phyloP scores from a whole-genome alignment of 92 coral and sea anemone species.

The Phenganax stokvisi region DNA sequence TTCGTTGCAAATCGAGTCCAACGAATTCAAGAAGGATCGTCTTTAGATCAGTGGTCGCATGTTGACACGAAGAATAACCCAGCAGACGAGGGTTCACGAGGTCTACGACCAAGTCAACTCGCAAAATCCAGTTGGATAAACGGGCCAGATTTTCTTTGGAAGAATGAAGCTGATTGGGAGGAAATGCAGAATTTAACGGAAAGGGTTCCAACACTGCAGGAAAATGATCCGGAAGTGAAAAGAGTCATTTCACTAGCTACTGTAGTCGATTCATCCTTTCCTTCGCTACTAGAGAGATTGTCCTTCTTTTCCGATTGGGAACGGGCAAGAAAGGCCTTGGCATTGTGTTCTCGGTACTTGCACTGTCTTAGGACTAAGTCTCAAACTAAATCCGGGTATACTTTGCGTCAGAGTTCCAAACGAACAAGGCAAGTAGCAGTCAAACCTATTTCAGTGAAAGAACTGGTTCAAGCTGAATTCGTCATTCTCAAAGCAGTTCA shows the following conservation, averaged over 20 bases:
- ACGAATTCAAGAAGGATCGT: slow-evolving; percentile 8
- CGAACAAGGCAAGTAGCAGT: background rate
- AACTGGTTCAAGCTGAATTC: slow-evolving; percentile 18
- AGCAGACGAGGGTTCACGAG: slow-evolving; percentile 42
- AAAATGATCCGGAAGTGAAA: slow-evolving; percentile 52
- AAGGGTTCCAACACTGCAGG: slow-evolving; percentile 3
- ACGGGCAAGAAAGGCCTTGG: slow-evolving; percentile 21
- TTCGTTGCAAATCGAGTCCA: background rate
- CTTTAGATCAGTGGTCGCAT: slow-evolving; percentile 19
- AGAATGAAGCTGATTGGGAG: slow-evolving; percentile 30
- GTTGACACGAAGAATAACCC: slow-evolving; percentile 36
- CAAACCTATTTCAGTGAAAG: slow-evolving; percentile 18
- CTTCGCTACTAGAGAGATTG: slow-evolving; percentile 19
- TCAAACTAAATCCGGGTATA: background rate
- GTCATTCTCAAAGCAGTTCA: too few species aligned
- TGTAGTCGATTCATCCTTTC: slow-evolving; percentile 12
- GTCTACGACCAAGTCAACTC: slow-evolving; percentile 31
- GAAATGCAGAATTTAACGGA: background rate
- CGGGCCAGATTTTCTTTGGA: slow-evolving; percentile 54
- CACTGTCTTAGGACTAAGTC: background rate
- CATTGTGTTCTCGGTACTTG: slow-evolving; percentile 26
- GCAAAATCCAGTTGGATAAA: slow-evolving; percentile 34
- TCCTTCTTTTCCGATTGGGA: slow-evolving; percentile 40
- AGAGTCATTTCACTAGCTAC: slow-evolving; percentile 31
- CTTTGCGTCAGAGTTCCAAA: background rate